phyloP scores from a whole-genome alignment of 2,113 vertebrate species.

The Rhea americana region DNA sequence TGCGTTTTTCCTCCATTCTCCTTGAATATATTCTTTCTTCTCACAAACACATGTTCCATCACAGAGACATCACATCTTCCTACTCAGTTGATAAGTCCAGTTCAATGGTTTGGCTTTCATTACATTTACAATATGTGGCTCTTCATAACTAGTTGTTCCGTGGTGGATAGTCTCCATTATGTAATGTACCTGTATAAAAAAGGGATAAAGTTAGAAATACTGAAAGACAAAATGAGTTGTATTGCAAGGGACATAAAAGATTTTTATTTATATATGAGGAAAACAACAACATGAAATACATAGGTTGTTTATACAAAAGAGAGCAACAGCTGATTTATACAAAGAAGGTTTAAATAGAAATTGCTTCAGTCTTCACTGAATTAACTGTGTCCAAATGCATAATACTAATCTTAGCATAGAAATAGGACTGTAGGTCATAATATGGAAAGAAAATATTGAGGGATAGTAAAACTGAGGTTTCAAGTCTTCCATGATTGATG shows the following conservation, averaged over 20 bases:
- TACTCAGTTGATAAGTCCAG: not conserved
- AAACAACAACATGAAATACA: constrained; percentile 18
- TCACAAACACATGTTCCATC: constrained; percentile 22
- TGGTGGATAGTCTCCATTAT: not conserved
- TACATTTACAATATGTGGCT: not conserved
- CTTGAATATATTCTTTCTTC: not conserved
- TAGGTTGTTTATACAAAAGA: constrained; percentile 3
- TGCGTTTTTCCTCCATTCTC: not conserved
- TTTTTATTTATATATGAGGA: not conserved
- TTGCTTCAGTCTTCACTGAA: not conserved
- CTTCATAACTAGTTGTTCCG: not conserved
- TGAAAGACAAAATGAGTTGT: constrained; percentile 7
- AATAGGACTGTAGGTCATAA: not conserved
- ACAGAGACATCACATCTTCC: not conserved
- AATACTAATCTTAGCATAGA: not conserved
- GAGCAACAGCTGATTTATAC: constrained; percentile 23
- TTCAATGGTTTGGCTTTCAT: constrained; percentile 2
- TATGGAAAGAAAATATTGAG: not conserved
- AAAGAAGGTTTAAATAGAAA: not conserved
- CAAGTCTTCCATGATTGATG: not conserved
- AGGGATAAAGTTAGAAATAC: constrained; percentile 14
- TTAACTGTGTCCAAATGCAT: not conserved
- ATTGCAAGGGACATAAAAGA: not conserved
- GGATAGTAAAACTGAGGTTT: not conserved
- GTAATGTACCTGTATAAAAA: not conserved